Percentiles rank a stretch among this genome's conserved stretches.
phyloP scores from a whole-genome alignment of 2,113 vertebrate genomes.

The Panthera leo region DNA sequence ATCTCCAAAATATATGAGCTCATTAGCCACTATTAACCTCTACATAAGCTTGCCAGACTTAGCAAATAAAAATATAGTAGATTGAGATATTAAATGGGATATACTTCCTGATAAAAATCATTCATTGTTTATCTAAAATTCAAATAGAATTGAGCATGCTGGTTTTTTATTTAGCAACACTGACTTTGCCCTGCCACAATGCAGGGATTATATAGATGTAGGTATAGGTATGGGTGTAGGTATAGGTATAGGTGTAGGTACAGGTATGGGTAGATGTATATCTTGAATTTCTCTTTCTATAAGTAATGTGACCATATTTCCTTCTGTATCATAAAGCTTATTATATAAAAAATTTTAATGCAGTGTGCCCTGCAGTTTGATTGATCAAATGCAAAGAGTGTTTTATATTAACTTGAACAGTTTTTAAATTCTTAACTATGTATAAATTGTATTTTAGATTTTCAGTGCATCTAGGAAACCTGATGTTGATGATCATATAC shows the following conservation, averaged over 20 bases:
- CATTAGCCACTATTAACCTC: not conserved
- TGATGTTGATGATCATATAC: not conserved
- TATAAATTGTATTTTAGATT: not conserved
- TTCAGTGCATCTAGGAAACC: not conserved
- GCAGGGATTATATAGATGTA: not conserved
- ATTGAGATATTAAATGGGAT: not conserved
- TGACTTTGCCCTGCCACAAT: not conserved
- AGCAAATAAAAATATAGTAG: slow-evolving; percentile 11
- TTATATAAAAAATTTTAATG: not conserved
- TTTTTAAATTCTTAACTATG: slow-evolving; percentile 20
- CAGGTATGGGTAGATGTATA: not conserved
- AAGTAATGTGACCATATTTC: not conserved
- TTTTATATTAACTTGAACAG: slow-evolving; percentile 3
- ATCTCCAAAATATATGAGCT: not conserved
- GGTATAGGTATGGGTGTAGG: too few species aligned
- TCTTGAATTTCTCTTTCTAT: slow-evolving; percentile 17
- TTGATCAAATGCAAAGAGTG: not conserved
- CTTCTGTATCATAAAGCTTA: not conserved
- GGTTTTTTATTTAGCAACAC: not conserved
- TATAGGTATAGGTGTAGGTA: too few species aligned
- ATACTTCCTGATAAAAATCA: not conserved
- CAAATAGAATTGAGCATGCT: not conserved
- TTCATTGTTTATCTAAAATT: not conserved
- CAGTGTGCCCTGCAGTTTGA: not conserved
- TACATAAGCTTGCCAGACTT: not conserved